Percentiles rank a stretch among this genome's conserved stretches.
phyloP scores from a whole-genome alignment of 2,888 invertebrate genomes.

The Morinoia aosen region DNA sequence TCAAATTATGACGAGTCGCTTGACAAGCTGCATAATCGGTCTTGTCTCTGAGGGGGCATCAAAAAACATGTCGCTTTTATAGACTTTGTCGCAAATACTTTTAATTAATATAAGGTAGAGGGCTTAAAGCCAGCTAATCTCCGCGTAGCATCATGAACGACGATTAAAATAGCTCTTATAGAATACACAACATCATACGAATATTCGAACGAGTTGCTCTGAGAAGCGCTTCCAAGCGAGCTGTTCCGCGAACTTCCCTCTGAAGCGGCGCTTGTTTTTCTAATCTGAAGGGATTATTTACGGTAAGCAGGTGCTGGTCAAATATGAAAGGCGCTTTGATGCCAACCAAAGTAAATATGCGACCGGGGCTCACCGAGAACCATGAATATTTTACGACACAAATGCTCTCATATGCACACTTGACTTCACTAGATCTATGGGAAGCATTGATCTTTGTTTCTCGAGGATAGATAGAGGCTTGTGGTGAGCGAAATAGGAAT shows the following conservation, averaged over 20 bases:
- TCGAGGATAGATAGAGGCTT: neutral
- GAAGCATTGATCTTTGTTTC: neutral
- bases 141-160: neutral
- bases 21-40: neutral
- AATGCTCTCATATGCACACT: neutral
- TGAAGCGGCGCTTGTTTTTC: neutral
- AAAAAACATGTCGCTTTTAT: neutral
- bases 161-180: neutral
- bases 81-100: neutral
- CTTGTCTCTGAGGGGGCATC: neutral
- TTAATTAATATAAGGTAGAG: neutral
- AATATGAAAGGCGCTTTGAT: constrained; percentile 5
- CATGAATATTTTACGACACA: neutral
- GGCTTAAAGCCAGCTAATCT: neutral
- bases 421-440: neutral
- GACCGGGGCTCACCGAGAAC: neutral
- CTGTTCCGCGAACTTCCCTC: neutral
- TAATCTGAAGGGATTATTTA: constrained; percentile 1
- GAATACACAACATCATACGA: neutral
- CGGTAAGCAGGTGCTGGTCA: constrained; percentile 24
- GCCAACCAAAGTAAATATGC: constrained; percentile 9
- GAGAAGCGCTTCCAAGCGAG: neutral
- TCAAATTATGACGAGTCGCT: neutral
- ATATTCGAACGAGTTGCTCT: neutral
- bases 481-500: neutral